Evolutionary conservation across 2,888 invertebrate species (phyloP), one percentile per base, ranked within the genome.

Genomic region (Dascillus cervinus): DNA sequence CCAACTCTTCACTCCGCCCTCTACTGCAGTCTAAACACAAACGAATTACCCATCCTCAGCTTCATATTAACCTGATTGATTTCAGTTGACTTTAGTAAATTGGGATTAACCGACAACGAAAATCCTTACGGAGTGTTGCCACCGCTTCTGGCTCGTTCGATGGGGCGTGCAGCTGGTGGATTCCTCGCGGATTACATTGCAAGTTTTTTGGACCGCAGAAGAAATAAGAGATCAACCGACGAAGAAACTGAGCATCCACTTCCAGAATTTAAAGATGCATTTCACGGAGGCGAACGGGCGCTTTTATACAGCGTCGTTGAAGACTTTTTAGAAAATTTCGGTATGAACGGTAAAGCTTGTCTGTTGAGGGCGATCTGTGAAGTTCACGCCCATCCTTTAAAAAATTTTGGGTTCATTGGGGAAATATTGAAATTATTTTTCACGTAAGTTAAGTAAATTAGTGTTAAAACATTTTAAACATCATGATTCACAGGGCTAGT

Each of bases 71-170:
- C 12, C 11, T 26, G 2, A 5, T 32, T 11, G n/a, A 20, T 60
- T 64, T 19, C 69, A 88, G 88, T 88, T 61, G 85, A 87, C 55
- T 87, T 88, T 58, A 85, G 86, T 62, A 83, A 84, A 60, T 65
- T 88, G 43, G 88, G 88, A 8, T 60, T 88, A 47, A 88, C 88
- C n/a, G 88, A 88, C 57, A 87, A 88, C 57, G 84, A 87, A 57
- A 88, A 88, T 65, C 88, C 88, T 0, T 80, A 84, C 53, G 88
- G 88, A 9, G 80, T 79, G 23, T 62, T 87, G 32, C 86, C 87
- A 0, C 81, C 85, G 1, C 67, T 85, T 3, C 72, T 88, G 44
- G 80, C 81, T 1, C 67, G 86, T 39, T 82, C 83, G 3, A 78
- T 86, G 73, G 81, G 86, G 3, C 71, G 77, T 44, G 73, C 79